Evolutionary conservation across 2,113 vertebrate genomes (phyloP), one percentile per base, ranked within the genome.

Genomic region (Formicarius rufipectus): DNA sequence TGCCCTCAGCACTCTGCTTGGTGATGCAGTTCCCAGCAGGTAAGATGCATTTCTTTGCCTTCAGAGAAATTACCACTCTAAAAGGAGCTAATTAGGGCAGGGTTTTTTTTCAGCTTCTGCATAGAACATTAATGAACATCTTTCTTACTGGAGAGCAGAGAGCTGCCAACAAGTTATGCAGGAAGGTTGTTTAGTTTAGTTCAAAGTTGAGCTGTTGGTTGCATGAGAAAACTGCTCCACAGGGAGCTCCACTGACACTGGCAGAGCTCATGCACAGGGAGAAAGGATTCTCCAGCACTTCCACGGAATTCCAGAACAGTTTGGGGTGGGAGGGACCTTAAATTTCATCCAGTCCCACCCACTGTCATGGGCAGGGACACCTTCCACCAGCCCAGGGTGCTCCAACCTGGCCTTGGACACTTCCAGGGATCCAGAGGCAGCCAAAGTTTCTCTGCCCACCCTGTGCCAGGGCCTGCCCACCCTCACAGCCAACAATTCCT

Each of bases 141-240:
- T 39, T 39, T 9, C 17, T 40, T 22, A 20, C 7, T 31, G 44
- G 24, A 14, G 44, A 60, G 81, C 18, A 27, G 33, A 45, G 7
- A 35, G 39, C 0, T 37, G 68, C 21, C 28, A 1, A 1, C 2
- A 3, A 52, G 24, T 8, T 5, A 0, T 2, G 31, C 4, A 2
- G n/a, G 40, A 78, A 40, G 14, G 31, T 37, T 4, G 2, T 7
- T 39, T 2, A 17, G 35, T 63, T 28, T 14, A 13, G 28, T 7
- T 44, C 40, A 2, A 50, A 52, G 76, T 0, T 6, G 66, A 60
- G 30, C 39, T 56, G 49, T 7, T 9, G 30, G 69, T 42, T 24
- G 11, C 3, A 4, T 8, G 37, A 42, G 75, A 37, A 71, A 37
- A 18, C 14, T 4, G 3, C 23, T 30, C 44, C 18, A 5, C 3